phyloP scores from a whole-genome alignment of 2,888 invertebrate species.

The Agrilus cyanescens region DNA sequence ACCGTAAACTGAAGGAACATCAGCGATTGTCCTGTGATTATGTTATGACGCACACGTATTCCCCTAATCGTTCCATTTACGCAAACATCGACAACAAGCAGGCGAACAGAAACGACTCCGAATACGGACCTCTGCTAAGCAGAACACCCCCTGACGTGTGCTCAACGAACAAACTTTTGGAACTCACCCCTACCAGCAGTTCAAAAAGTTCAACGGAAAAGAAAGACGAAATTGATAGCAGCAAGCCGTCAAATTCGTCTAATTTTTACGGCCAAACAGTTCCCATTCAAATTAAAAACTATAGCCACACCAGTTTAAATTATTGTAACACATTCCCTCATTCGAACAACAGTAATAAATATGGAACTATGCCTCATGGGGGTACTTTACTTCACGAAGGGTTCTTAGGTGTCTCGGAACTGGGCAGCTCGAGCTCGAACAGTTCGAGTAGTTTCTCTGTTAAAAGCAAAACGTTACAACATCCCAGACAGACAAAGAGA shows the following conservation, averaged over 20 bases:
- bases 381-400: conserved; percentile 33
- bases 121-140: conserved; percentile 33
- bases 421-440: conserved; percentile 32
- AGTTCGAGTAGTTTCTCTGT: conserved; percentile 30
- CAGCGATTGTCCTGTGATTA: conserved; percentile 42
- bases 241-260: conserved; percentile 17
- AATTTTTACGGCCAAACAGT: conserved; percentile 36
- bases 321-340: conserved; percentile 18
- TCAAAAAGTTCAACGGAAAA: conserved; percentile 20
- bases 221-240: conserved; percentile 21
- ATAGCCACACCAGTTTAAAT: conserved; percentile 23
- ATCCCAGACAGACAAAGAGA: conserved; percentile 30
- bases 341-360: conserved; percentile 22
- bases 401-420: conserved; percentile 32
- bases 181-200: conserved; percentile 21
- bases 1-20: conserved; percentile 43
- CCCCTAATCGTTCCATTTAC: conserved; percentile 24
- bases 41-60: conserved; percentile 30
- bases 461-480: conserved; percentile 33
- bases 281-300: conserved; percentile 36
- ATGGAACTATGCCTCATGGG: conserved; percentile 31
- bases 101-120: conserved; percentile 28
- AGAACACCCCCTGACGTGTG: conserved; percentile 39
- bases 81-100: conserved; percentile 23
- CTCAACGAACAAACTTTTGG: conserved; percentile 33